Percentiles rank a stretch among this genome's conserved stretches.
These are phyloP conservation scores for Virgularia gustaviana DNA, from an alignment of 92 coral and sea anemone species.

Conservation along the genomic window DNA sequence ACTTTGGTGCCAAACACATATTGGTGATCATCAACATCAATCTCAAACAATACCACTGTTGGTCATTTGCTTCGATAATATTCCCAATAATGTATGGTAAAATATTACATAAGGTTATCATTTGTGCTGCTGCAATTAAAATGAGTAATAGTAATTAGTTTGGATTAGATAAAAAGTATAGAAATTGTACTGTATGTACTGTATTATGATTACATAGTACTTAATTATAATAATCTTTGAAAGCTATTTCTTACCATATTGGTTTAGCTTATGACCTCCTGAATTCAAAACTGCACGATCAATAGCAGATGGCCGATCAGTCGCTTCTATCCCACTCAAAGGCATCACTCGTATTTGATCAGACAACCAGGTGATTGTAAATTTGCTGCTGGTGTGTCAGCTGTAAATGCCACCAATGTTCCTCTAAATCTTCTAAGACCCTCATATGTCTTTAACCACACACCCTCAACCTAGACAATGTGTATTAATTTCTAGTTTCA, in stretches of 20 bases:
- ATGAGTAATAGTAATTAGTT: too few relatives aligned
- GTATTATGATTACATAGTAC: too few relatives aligned
- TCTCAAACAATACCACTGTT: background rate
- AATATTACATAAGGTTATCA: background rate
- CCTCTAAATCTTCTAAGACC: too few relatives aligned
- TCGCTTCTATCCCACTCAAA: background rate
- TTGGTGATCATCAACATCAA: background rate
- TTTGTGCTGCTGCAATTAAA: constrained; percentile 1
- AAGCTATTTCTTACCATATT: constrained; percentile 3
- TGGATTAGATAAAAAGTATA: too few relatives aligned
- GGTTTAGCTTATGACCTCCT: background rate
- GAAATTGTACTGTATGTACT: too few relatives aligned
- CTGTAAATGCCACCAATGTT: too few relatives aligned
- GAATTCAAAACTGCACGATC: background rate
- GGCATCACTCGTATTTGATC: background rate
- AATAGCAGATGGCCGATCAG: background rate
- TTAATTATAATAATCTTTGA: too few relatives aligned
- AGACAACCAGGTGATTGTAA: background rate
- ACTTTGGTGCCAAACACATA: background rate
- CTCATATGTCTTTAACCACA: too few relatives aligned
- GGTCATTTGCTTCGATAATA: too few relatives aligned
- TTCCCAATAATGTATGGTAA: background rate
- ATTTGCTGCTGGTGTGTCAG: too few relatives aligned
- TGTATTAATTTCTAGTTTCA: too few relatives aligned
- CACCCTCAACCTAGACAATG: too few relatives aligned